Percentiles rank a stretch among this genome's conserved stretches.
phyloP scores from a whole-genome alignment of 2,797 vertebrate genomes.

The Luscinia megarhynchos region DNA sequence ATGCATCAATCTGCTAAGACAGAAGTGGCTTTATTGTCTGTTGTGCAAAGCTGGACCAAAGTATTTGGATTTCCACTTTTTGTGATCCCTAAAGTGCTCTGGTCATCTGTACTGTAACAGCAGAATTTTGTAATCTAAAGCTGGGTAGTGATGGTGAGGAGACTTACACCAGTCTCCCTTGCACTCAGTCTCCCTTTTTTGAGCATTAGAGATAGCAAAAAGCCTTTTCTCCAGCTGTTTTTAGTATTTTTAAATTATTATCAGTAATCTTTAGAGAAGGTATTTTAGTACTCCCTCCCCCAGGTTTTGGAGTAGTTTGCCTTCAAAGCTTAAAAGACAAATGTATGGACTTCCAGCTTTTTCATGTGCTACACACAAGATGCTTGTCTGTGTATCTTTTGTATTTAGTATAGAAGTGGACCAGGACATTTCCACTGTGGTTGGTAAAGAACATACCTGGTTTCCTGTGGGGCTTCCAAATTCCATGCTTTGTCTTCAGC shows the following conservation, averaged over 20 bases:
- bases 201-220: not conserved
- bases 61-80: not conserved
- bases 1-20: not conserved
- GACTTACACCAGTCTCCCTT: not conserved
- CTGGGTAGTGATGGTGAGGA: not conserved
- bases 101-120: not conserved
- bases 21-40: not conserved
- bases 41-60: not conserved
- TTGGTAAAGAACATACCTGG: not conserved
- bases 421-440: not conserved
- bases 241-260: not conserved
- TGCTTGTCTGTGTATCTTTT: not conserved
- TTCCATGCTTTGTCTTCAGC: not conserved
- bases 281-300: not conserved
- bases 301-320: not conserved
- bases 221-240: conserved; percentile 14
- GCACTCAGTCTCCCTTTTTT: not conserved
- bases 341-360: not conserved
- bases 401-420: not conserved
- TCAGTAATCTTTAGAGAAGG: not conserved
- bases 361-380: not conserved
- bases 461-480: not conserved
- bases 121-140: not conserved
- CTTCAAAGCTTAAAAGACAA: not conserved
- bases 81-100: not conserved